Evolutionary conservation across 2,888 invertebrate species (phyloP), one percentile per base, ranked within the genome.

Genomic region (Schizotus pectinicornis): DNA sequence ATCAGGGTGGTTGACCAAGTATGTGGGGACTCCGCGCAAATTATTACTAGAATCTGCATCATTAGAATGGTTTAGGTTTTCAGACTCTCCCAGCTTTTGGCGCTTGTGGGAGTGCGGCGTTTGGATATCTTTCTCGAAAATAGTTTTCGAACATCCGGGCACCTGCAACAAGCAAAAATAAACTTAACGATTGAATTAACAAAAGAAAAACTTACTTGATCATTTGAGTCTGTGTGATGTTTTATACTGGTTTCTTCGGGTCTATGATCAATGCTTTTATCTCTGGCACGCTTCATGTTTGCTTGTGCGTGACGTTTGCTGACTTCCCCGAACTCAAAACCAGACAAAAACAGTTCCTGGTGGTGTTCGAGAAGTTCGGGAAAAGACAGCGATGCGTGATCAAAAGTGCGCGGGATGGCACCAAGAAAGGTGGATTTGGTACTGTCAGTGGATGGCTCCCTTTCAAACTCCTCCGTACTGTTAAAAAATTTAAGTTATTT

Each of bases 1-100:
- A 77, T 96, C 92, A 0, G 94, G 94, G 94, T 92, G 92, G 43
- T 88, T 84, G 52, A 92, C 77, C 5, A 86, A 83, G 1, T 92
- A 91, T 50, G 91, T 78, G 3, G 92, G 92, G 5, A 75, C 74
- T 9, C 66, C 66, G 3, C 75, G 67, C 2, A 71, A 69, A 7
- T 70, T 70, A 38, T 73, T 71, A 9, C 67, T 67, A 54, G 71
- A 72, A 45, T 77, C 77, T 46, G 57, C 62, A 34, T 67, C 67
- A 31, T 64, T 63, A 6, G 59, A 43, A 47, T 68, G 71, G 38
- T 62, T 71, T 50, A 70, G 72, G 41, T 73, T 64, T 51, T 69
- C 72, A 31, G 71, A 69, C 34, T 67, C 71, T 38, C 67, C 62
- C 7, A 62, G 33, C 8, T 66, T 64, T n/a, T 62, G 56, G 30